Conservation (phyloP, 2,888 invertebrate genomes). For the Trichopoda pennipes region DNA sequence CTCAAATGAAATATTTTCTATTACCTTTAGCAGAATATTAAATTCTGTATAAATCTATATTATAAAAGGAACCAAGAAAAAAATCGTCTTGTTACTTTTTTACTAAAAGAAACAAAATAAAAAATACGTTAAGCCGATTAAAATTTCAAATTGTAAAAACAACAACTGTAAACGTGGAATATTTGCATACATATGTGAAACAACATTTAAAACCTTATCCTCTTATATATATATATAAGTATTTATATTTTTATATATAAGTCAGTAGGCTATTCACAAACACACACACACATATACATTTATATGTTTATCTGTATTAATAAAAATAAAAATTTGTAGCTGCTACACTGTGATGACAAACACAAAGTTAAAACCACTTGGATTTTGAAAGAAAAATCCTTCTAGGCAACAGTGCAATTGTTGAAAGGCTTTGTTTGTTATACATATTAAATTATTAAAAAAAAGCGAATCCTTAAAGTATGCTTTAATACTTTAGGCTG, state of each 20-base stretch:
- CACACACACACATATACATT: not conserved
- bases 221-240: not conserved
- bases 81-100: constrained; percentile 34
- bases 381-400: constrained; percentile 24
- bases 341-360: not conserved
- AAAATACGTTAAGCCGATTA: constrained; percentile 62
- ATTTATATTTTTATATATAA: not conserved
- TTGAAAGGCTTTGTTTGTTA: constrained; percentile 1
- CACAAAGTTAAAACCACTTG: constrained; percentile 45
- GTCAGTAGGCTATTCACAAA: not conserved
- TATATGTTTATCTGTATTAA: not conserved
- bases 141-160: constrained; percentile 46
- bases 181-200: not conserved
- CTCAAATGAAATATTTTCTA: too few species aligned
- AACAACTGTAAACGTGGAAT: constrained; percentile 5
- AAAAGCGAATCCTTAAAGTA: constrained; percentile 49
- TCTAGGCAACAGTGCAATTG: constrained; percentile 16
- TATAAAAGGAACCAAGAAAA: too few species aligned
- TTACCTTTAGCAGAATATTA: too few species aligned
- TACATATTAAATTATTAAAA: not conserved
- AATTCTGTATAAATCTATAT: too few species aligned
- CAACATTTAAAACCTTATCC: not conserved
- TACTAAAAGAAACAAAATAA: constrained; percentile 18
- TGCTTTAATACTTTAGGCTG: constrained; percentile 37
- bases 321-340: constrained; percentile 1